Conservation (phyloP, 1,140 invertebrate genomes). For the Dufourea novaeangliae region DNA sequence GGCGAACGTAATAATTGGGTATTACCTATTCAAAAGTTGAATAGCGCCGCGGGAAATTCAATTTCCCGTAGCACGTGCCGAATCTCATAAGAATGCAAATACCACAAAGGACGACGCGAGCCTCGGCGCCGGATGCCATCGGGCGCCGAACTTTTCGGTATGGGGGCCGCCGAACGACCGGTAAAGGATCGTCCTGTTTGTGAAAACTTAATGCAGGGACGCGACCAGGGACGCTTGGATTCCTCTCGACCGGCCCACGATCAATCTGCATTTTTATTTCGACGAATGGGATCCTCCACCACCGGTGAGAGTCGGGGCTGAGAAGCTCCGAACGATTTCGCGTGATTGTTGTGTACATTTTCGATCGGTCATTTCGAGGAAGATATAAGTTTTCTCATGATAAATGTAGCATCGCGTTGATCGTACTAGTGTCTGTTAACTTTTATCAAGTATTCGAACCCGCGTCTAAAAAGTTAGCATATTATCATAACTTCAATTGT, state of each 20-base stretch:
- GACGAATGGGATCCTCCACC: background rate
- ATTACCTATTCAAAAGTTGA: slow-evolving; percentile 62
- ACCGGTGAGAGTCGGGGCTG: too few species aligned
- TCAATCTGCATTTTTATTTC: background rate
- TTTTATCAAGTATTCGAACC: too few species aligned
- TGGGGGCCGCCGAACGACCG: background rate
- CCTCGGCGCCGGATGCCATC: background rate
- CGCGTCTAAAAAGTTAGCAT: too few species aligned
- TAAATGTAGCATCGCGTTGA: too few species aligned
- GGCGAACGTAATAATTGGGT: slow-evolving; percentile 56
- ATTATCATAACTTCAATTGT: too few species aligned
- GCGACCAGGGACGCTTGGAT: background rate
- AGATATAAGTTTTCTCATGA: too few species aligned
- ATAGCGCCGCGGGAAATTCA: slow-evolving; percentile 51
- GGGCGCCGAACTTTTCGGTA: background rate
- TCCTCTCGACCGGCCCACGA: background rate
- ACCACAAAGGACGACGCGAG: slow-evolving; percentile 5
- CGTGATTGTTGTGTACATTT: too few species aligned
- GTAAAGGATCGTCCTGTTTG: background rate
- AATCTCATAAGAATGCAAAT: slow-evolving; percentile 62
- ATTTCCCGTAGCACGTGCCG: slow-evolving; percentile 44
- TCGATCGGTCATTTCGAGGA: too few species aligned
- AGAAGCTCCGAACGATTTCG: too few species aligned
- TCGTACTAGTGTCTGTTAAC: too few species aligned
- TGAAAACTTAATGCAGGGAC: background rate